A percentile compares a stretch with the other conserved stretches of the same genome.
These are phyloP conservation scores for Meleagris gallopavo DNA, from an alignment of 2,113 vertebrate genomes.

Conservation along the genomic window DNA sequence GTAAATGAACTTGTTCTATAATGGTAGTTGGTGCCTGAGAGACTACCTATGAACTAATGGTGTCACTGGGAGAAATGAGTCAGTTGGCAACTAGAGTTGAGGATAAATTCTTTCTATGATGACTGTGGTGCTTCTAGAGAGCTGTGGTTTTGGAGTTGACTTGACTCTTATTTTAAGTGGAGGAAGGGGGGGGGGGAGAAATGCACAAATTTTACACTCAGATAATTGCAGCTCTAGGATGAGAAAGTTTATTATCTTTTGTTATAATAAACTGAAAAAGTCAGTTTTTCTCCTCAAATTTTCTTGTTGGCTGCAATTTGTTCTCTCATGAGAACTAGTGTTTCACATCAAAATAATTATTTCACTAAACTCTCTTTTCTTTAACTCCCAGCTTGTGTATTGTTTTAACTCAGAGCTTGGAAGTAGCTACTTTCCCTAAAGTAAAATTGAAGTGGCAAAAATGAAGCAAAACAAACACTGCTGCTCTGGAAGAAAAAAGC, in stretches of 20 bases:
- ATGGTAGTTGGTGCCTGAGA: not conserved
- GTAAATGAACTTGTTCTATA: not conserved
- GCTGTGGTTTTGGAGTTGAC: not conserved
- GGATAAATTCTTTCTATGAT: not conserved
- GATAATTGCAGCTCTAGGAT: not conserved
- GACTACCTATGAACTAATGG: not conserved
- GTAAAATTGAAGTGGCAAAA: not conserved
- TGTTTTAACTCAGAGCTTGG: not conserved
- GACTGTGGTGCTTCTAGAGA: not conserved
- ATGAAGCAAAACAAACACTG: not conserved
- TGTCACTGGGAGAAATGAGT: conserved; percentile 18
- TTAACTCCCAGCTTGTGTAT: not conserved
- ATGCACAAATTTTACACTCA: not conserved
- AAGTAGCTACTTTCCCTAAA: not conserved
- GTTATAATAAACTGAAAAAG: not conserved
- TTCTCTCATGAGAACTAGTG: not conserved
- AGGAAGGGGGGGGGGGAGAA: too few species aligned
- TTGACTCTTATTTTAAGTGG: not conserved
- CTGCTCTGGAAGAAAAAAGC: not conserved
- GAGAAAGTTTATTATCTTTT: not conserved
- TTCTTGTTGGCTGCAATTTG: not conserved
- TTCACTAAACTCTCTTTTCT: not conserved
- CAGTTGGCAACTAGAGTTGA: not conserved
- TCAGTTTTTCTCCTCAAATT: not conserved
- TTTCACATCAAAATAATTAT: not conserved